Evolutionary conservation across 2,797 vertebrate genomes (phyloP), one percentile per base, ranked within the genome.

Genomic region (Sternotherus odoratus): DNA sequence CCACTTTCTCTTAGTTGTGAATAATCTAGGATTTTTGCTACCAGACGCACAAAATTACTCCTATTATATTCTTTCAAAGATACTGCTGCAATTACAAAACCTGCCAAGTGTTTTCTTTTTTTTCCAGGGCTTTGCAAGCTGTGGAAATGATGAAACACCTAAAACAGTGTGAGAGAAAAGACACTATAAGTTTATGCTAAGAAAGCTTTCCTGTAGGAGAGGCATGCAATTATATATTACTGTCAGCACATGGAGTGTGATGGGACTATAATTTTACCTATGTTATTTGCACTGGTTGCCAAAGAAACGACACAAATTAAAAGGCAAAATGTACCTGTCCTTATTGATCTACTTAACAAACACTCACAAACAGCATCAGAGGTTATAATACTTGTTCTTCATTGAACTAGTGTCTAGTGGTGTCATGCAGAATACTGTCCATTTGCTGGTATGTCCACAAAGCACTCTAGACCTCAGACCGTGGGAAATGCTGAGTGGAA

Each of bases 291-390:
- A 63, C 53, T 60, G 87, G 94, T 97, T 97, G 86, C 95, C 87
- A 93, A 60, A 97, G 97, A 95, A 97, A 97, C 95, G 50, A 51
- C 93, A 88, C 91, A 94, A 94, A 93, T 33, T 79, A 87, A 87
- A 96, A 95, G 85, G 83, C 90, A 91, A 92, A 87, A 89, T 91
- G 82, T 82, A 95, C 36, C 17, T 93, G 87, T 89, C 93, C 88
- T 95, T 91, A 95, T 19, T 91, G 95, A 96, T 96, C 91, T 95
- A 86, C 88, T 93, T 95, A 96, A 92, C 85, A 92, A 95, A 92
- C 91, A 85, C 90, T 91, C 79, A 75, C 87, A 95, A 95, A 89
- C 33, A 79, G 49, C 79, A 87, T 89, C 19, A 24, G 79, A 83
- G 92, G 74, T 92, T 94, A 66, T 50, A 95, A 92, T 94, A 90